Evolutionary conservation across 1,140 invertebrate genomes (phyloP), one percentile per base, ranked within the genome.

Genomic region (Formica selysi): DNA sequence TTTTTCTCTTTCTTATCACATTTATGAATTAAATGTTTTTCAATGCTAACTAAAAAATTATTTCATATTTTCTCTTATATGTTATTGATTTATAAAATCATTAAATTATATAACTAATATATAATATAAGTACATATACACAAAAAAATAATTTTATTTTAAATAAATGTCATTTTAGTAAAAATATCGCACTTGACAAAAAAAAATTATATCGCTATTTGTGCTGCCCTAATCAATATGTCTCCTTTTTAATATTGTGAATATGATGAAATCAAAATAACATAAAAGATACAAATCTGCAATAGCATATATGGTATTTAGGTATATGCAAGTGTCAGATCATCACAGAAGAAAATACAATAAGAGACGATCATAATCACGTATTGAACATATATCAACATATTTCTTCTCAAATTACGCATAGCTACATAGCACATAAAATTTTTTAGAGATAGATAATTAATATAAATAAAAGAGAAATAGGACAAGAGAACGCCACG

Each of bases 151-250:
- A 73, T 71, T 83, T 13, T 61, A 48, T 48, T 44, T 44, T 11
- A 22, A 83, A 62, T 83, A 83, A 73, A 73, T 80, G 3, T 8
- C 73, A 61, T 81, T 81, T 81, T 81, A 81, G 32, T 81, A 73
- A 73, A 81, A 81, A 29, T 29, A 59, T 13, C 1, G 19, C 13
- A 57, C 1, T n/a, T 70, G 8, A 32, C 1, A 8, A 73, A 48
- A 48, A 48, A 48, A 48, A 48, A 11, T 44, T 57, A 29, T 41
- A 79, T 57, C 8, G 4, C 11, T 65, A 68, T 5, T 6, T 10
- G 32, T 36, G 11, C 36, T 16, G 13, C 19, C 7, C 10, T 67
- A 68, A 57, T 68, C 5, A 57, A 64, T 62, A 13, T 26, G 2
- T 8, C 7, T 67, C 6, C 2, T 64, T 59, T 41, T 44, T 32